Evolutionary conservation across 2,888 invertebrate genomes (phyloP).

Genomic region (Hemistola chrysoprasaria): DNA sequence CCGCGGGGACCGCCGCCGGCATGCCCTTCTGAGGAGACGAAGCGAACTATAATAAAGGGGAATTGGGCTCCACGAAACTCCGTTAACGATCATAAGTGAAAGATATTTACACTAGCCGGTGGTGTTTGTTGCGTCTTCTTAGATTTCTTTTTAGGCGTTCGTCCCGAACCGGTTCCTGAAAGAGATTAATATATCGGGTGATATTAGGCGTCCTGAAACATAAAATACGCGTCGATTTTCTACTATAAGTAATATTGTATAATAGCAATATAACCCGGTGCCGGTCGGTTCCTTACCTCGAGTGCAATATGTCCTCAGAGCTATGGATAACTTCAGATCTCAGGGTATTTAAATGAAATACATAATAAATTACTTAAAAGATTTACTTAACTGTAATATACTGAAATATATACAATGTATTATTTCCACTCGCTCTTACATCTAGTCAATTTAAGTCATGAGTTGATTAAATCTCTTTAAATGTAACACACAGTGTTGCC

Average conservation of each 20-base stretch:
- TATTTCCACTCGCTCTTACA: constrained; percentile 74
- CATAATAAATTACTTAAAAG: constrained; percentile 75
- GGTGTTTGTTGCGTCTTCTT: constrained; percentile 66
- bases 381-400: constrained; percentile 79
- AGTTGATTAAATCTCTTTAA: constrained; percentile 77
- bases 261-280: constrained; percentile 15
- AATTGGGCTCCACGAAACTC: too few relatives aligned
- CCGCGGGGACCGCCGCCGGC: constrained; percentile 23
- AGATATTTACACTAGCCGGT: constrained; percentile 68
- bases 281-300: constrained; percentile 25
- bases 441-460: constrained; percentile 76
- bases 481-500: constrained; percentile 67
- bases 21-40: constrained; percentile 43
- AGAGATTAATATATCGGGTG: constrained; percentile 32
- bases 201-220: constrained; percentile 24
- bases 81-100: too few relatives aligned
- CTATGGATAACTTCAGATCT: constrained; percentile 69
- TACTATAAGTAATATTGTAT: background rate
- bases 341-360: constrained; percentile 77
- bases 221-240: constrained; percentile 16
- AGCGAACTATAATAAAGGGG: background rate
- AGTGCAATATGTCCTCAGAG: constrained; percentile 26
- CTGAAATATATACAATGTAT: constrained; percentile 78
- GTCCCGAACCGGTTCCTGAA: constrained; percentile 63
- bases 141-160: constrained; percentile 71